Conservation (phyloP, 2,113 vertebrate species). For the Anhinga anhinga region DNA sequence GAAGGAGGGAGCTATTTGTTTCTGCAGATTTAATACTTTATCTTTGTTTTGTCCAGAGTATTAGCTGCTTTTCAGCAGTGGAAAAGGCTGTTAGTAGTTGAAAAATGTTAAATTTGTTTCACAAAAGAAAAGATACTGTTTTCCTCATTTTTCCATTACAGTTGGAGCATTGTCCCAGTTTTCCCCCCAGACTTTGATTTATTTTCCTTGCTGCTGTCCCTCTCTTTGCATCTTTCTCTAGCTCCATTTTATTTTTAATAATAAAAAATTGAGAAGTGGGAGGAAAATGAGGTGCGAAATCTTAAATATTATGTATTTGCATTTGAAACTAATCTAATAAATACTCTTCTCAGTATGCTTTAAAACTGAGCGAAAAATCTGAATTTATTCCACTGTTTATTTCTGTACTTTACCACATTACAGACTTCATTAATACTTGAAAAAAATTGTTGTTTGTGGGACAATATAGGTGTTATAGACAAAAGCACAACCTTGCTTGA, state of each 20-base stretch:
- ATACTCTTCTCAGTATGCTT: background rate
- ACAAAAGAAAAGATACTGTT: background rate
- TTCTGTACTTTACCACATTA: background rate
- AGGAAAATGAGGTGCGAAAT: background rate
- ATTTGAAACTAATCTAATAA: background rate
- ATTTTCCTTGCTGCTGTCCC: background rate
- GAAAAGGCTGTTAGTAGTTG: background rate
- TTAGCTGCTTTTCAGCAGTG: background rate
- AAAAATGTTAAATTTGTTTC: background rate
- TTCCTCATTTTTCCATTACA: background rate
- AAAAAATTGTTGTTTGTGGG: background rate
- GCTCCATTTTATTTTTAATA: background rate
- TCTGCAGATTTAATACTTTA: background rate
- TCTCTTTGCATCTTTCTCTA: background rate
- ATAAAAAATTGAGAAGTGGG: background rate
- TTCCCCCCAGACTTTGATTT: background rate
- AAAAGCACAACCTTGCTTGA: background rate
- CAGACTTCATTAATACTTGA: background rate
- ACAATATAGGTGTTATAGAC: background rate
- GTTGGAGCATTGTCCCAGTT: background rate
- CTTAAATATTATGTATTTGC: background rate
- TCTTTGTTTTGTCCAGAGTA: background rate
- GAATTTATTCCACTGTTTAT: background rate
- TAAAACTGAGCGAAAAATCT: background rate
- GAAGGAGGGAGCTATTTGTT: background rate